Evolutionary conservation across 2,797 vertebrate species (phyloP).

Genomic region (Coregonus suidteri): DNA sequence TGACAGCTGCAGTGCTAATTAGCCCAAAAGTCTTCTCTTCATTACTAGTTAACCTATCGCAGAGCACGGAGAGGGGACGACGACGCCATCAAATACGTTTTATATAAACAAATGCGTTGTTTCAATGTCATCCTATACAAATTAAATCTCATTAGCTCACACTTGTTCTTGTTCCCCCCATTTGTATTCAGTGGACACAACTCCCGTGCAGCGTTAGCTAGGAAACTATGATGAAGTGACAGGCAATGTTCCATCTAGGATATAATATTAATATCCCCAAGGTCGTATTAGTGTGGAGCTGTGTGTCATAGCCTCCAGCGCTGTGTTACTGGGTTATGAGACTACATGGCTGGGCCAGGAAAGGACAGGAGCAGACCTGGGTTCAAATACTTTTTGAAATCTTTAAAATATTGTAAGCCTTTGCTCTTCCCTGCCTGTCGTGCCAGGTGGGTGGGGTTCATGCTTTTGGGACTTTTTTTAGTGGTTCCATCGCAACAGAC

Average conservation of each 20-base stretch:
- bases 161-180: constrained; percentile 8
- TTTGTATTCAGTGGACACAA: constrained; percentile 19
- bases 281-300: constrained; percentile 29
- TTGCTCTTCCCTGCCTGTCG: not conserved
- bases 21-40: constrained; percentile 42
- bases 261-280: constrained; percentile 18
- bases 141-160: constrained; percentile 38
- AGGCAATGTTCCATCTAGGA: constrained; percentile 26
- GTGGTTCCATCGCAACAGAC: too few relatives aligned
- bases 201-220: constrained; percentile 17
- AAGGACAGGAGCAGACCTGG: not conserved
- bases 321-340: not conserved
- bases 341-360: constrained; percentile 4
- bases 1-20: constrained; percentile 58
- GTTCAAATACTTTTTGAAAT: not conserved
- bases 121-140: constrained; percentile 27
- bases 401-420: not conserved
- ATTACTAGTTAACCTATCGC: constrained; percentile 40
- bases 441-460: not conserved
- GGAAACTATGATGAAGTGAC: constrained; percentile 34
- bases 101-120: constrained; percentile 14
- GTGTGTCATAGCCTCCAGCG: constrained; percentile 18
- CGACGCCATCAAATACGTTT: constrained; percentile 10
- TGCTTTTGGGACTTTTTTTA: too few relatives aligned
- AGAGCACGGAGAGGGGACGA: constrained; percentile 10